phyloP scores from a whole-genome alignment of 2,888 invertebrate genomes.

The Schrankia costaestrigalis region DNA sequence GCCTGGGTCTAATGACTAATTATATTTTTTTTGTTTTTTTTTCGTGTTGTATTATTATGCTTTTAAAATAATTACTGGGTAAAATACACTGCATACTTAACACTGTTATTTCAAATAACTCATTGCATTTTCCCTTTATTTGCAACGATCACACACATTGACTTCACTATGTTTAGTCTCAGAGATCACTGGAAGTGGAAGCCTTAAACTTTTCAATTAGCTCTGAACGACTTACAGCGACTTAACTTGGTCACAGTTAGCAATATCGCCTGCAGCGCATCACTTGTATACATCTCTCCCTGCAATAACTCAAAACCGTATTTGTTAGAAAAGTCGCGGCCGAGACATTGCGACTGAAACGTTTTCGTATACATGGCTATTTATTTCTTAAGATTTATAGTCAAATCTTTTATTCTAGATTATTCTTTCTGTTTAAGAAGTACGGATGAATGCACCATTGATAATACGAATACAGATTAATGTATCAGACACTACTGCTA shows the following conservation, averaged over 20 bases:
- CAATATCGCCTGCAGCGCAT: slow-evolving; percentile 4
- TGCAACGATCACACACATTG: no score
- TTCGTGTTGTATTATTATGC: no score
- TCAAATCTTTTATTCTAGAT: slow-evolving; percentile 1
- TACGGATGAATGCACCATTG: background rate
- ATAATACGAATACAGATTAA: background rate
- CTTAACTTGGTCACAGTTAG: slow-evolving; percentile 17
- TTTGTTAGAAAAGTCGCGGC: slow-evolving; percentile 31
- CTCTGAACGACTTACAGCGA: slow-evolving; percentile 7
- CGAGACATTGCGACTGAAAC: slow-evolving; percentile 22
- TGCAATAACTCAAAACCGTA: slow-evolving; percentile 31
- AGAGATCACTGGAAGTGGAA: no score
- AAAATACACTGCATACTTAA: no score
- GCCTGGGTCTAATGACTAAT: no score
- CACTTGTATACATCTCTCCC: slow-evolving; percentile 4
- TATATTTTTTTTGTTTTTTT: no score
- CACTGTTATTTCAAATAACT: no score
- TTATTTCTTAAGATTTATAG: slow-evolving; percentile 32
- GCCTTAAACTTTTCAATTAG: no score
- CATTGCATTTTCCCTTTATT: no score
- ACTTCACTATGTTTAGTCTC: no score
- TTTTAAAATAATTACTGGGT: no score
- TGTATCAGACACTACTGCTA: background rate
- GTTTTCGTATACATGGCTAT: slow-evolving; percentile 26
- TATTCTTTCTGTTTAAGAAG: slow-evolving; percentile 1